Conservation (phyloP, 2,113 vertebrate genomes). For the Parus major region DNA sequence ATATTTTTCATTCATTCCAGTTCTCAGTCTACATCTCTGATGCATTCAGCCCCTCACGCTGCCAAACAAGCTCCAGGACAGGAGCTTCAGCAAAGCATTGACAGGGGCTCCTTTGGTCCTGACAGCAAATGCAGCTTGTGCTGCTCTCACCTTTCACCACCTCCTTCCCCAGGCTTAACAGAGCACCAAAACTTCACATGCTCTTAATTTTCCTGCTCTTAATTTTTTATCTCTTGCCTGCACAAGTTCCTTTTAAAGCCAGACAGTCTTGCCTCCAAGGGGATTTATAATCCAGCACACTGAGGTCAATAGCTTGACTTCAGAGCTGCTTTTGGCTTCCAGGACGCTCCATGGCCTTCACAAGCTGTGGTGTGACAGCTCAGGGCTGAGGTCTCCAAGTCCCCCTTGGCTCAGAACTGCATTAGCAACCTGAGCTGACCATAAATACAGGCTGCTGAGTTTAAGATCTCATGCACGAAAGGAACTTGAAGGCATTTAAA, state of each 20-base stretch:
- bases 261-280: neutral
- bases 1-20: neutral
- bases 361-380: fast-evolving
- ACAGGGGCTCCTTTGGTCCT: neutral
- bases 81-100: neutral
- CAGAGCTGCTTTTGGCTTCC: neutral
- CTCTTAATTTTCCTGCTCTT: neutral
- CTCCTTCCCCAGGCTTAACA: neutral
- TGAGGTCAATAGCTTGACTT: neutral
- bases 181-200: fast-evolving
- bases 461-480: neutral
- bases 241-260: neutral
- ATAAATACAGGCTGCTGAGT: neutral
- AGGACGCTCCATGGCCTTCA: neutral
- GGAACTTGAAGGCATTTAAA: neutral
- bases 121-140: neutral
- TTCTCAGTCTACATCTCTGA: neutral
- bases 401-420: neutral
- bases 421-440: neutral
- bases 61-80: neutral
- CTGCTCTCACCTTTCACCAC: fast-evolving
- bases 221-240: neutral
- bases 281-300: neutral
- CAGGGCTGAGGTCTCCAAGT: neutral
- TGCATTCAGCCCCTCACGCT: neutral